phyloP scores from a whole-genome alignment of 2,113 vertebrate species.

The Esox niger region DNA sequence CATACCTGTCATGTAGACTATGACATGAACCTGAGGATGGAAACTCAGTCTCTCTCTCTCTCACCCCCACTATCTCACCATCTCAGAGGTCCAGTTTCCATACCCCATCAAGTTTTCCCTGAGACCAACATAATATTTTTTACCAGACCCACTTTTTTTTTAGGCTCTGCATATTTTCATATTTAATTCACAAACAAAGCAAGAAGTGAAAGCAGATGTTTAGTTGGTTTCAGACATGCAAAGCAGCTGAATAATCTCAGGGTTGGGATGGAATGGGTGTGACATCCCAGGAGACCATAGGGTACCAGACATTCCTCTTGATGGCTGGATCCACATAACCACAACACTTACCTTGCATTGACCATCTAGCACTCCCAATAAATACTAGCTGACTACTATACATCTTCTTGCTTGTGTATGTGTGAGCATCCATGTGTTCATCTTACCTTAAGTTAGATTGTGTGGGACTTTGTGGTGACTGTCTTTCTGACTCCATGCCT shows the following conservation, averaged over 20 bases:
- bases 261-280: conserved; percentile 49
- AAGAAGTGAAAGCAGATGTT: conserved; percentile 72
- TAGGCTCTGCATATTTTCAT: conserved; percentile 40
- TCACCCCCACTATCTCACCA: neutral
- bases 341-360: no score
- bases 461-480: no score
- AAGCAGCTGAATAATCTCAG: conserved; percentile 79
- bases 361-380: no score
- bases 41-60: conserved; percentile 9
- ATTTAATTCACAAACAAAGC: conserved; percentile 54
- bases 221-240: conserved; percentile 69
- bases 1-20: neutral
- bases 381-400: no score
- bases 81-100: no score
- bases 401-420: no score
- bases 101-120: conserved; percentile 64
- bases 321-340: neutral
- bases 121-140: conserved; percentile 71
- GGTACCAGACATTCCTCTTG: conserved; percentile 6
- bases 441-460: no score
- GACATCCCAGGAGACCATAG: conserved; percentile 25
- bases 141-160: conserved; percentile 46
- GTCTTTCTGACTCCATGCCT: no score
- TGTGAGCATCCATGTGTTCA: no score
- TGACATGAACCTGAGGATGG: neutral